phyloP scores from a whole-genome alignment of 1,140 invertebrate species.

The honey bee (Apis mellifera) region DNA sequence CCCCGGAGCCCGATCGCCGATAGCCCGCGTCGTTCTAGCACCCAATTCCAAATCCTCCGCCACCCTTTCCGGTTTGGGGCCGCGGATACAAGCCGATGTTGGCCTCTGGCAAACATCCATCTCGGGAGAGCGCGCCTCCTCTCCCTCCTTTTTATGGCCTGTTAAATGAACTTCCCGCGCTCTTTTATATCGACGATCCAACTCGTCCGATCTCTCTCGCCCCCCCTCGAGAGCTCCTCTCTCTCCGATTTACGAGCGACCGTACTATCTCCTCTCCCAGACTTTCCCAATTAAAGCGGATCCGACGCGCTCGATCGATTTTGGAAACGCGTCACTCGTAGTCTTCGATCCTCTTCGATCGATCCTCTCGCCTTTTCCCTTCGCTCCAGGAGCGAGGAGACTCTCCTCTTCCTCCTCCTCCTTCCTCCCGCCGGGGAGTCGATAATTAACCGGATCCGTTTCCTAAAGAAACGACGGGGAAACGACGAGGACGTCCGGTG shows the following conservation, averaged over 20 bases:
- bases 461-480: constrained; percentile 49
- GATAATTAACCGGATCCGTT: constrained; percentile 46
- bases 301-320: neutral
- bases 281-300: constrained; percentile 29
- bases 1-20: constrained; percentile 65
- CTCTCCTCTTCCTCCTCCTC: no score
- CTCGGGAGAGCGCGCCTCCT: constrained; percentile 18
- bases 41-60: constrained; percentile 66
- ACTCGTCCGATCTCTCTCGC: constrained; percentile 1
- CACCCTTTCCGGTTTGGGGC: constrained; percentile 47
- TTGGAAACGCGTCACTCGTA: neutral
- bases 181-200: constrained; percentile 74
- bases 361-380: neutral
- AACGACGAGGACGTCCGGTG: constrained; percentile 36
- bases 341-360: neutral
- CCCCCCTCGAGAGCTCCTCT: neutral
- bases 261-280: constrained; percentile 43
- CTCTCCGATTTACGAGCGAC: constrained; percentile 71
- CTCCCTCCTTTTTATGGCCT: constrained; percentile 72
- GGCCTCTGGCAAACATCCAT: constrained; percentile 50
- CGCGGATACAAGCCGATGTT: constrained; percentile 52
- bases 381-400: no score
- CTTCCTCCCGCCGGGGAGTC: neutral
- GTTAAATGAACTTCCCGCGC: constrained; percentile 79
- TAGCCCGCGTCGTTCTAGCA: constrained; percentile 64